Percentiles rank a stretch among this genome's conserved stretches.
These are phyloP conservation scores for Drosophila rellima DNA, from an alignment of 2,888 invertebrate species.

Conservation along the genomic window DNA sequence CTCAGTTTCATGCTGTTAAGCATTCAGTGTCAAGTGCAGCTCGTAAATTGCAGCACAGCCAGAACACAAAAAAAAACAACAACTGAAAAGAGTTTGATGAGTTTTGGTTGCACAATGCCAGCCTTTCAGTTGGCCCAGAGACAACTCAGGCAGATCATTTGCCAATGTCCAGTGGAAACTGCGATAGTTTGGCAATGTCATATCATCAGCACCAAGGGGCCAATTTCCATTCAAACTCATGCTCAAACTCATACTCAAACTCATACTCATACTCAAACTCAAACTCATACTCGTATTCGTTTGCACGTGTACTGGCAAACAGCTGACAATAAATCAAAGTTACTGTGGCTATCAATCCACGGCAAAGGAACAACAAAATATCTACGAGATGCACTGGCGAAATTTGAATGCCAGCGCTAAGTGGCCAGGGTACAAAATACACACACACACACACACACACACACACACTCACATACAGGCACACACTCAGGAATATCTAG, in stretches of 20 bases:
- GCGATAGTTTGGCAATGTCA: conserved; percentile 50
- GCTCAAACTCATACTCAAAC: neutral
- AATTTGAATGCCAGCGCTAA: conserved; percentile 71
- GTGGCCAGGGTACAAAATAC: conserved; percentile 49
- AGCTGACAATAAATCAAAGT: conserved; percentile 72
- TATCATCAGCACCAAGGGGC: conserved; percentile 38
- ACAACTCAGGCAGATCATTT: conserved; percentile 54
- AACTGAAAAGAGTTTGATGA: conserved; percentile 15
- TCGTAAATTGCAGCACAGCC: conserved; percentile 37
- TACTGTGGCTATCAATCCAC: conserved; percentile 72
- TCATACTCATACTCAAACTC: conserved; percentile 2
- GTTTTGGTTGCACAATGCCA: conserved; percentile 32
- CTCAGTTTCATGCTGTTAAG: conserved; percentile 19
- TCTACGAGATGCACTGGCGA: conserved; percentile 35
- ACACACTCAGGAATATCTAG: neutral
- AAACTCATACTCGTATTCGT: conserved; percentile 15
- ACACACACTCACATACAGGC: conserved; percentile 1
- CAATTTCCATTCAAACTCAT: conserved; percentile 5
- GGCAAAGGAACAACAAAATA: conserved; percentile 37
- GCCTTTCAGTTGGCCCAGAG: conserved; percentile 26
- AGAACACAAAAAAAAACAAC: neutral
- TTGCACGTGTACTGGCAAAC: conserved; percentile 39
- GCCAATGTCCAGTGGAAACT: conserved; percentile 26
- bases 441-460: conserved; percentile 22
- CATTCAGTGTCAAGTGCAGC: conserved; percentile 62